phyloP scores from a whole-genome alignment of 2,888 invertebrate genomes.

The Drosophila nigricruria region DNA sequence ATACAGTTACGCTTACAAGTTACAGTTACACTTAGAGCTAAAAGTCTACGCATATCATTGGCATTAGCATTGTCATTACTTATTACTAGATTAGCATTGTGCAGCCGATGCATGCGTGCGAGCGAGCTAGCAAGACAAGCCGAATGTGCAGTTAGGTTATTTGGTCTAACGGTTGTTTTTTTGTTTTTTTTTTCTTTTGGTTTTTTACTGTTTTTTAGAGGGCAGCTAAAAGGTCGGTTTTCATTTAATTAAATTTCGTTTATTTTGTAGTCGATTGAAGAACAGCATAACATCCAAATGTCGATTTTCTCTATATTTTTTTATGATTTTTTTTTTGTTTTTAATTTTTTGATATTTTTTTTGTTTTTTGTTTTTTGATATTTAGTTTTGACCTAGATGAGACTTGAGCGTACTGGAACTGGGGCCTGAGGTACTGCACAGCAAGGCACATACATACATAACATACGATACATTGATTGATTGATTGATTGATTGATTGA shows the following conservation, averaged over 20 bases:
- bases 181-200: background rate
- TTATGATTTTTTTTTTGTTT: constrained; percentile 31
- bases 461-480: constrained; percentile 37
- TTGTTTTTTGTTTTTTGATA: constrained; percentile 21
- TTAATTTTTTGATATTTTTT: constrained; percentile 21
- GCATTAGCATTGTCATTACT: background rate
- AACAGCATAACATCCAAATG: constrained; percentile 85
- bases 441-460: constrained; percentile 84
- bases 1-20: background rate
- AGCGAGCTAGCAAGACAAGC: constrained; percentile 56
- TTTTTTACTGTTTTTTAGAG: constrained; percentile 2
- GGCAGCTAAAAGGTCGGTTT: constrained; percentile 47
- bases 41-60: constrained; percentile 7
- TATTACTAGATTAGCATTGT: constrained; percentile 13
- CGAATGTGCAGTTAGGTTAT: constrained; percentile 28
- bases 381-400: constrained; percentile 30
- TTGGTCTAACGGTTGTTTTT: constrained; percentile 38
- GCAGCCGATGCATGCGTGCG: constrained; percentile 49
- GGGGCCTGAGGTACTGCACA: constrained; percentile 85
- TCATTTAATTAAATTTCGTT: constrained; percentile 12
- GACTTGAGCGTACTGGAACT: constrained; percentile 64
- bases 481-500: constrained; percentile 14
- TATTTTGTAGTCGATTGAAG: constrained; percentile 73
- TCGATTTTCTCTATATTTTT: constrained; percentile 77
- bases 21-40: constrained; percentile 25